A percentile compares a stretch with the other conserved stretches of the same genome.
phyloP scores from a whole-genome alignment of 2,113 vertebrate species.

The Gasterosteus nipponicus region DNA sequence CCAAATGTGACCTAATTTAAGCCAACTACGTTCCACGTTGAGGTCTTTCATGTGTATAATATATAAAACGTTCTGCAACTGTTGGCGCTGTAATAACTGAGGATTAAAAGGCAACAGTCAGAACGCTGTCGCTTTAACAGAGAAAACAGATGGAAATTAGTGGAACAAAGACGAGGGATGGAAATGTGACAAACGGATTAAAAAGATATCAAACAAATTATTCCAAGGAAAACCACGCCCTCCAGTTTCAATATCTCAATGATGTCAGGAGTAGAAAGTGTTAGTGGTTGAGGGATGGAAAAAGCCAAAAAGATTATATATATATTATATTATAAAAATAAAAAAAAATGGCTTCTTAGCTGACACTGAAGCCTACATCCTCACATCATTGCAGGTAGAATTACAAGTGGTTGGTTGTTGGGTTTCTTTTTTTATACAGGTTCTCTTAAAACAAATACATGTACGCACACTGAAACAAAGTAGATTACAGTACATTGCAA shows the following conservation, averaged over 20 bases:
- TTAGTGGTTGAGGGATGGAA: slow-evolving; percentile 41
- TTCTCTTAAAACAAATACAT: slow-evolving; percentile 57
- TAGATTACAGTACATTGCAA: slow-evolving; percentile 75
- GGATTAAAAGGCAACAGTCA: slow-evolving; percentile 63
- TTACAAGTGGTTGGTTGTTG: slow-evolving; percentile 25
- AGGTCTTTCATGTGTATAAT: slow-evolving; percentile 62
- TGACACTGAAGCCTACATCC: slow-evolving; percentile 49
- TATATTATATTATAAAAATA: background rate
- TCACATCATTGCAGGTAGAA: slow-evolving; percentile 49
- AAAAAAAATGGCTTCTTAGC: slow-evolving; percentile 48
- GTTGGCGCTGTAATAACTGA: slow-evolving; percentile 34
- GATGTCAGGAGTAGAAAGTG: slow-evolving; percentile 25
- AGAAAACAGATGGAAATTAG: slow-evolving; percentile 4
- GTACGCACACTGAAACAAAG: slow-evolving; percentile 52
- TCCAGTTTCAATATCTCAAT: slow-evolving; percentile 25
- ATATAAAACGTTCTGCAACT: slow-evolving; percentile 37
- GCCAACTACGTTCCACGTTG: slow-evolving; percentile 46
- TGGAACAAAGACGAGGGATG: slow-evolving; percentile 24
- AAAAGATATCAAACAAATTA: slow-evolving; percentile 34
- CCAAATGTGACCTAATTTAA: background rate
- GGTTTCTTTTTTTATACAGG: slow-evolving; percentile 22
- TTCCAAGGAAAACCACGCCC: slow-evolving; percentile 40
- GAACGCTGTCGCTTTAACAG: slow-evolving; percentile 15
- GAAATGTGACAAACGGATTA: slow-evolving; percentile 15
- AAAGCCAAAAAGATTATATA: slow-evolving; percentile 4